Evolutionary conservation across 1,140 invertebrate genomes (phyloP).

Genomic region (Brachystomella parvula): DNA sequence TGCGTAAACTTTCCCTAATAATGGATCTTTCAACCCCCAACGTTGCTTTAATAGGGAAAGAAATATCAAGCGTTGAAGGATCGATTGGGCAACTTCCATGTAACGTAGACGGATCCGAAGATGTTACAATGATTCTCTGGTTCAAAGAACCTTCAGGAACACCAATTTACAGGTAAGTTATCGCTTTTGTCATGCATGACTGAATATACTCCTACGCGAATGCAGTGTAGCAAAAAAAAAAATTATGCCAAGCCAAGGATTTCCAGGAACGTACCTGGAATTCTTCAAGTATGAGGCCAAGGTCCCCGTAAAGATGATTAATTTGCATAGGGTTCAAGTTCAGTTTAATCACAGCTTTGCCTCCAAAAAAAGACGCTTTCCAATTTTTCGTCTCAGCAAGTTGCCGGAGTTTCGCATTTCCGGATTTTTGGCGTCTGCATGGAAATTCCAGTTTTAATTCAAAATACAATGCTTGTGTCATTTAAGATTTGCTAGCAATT

Average conservation of each 20-base stretch:
- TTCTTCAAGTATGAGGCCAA: too few relatives aligned
- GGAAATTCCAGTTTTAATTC: not conserved
- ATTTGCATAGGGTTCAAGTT: too few relatives aligned
- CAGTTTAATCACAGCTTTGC: too few relatives aligned
- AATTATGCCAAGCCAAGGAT: not conserved
- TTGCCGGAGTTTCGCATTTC: too few relatives aligned
- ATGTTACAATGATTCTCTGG: constrained; percentile 84
- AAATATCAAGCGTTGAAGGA: constrained; percentile 27
- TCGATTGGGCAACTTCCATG: constrained; percentile 36
- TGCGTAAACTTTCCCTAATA: not conserved
- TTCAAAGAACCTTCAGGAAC: constrained; percentile 72
- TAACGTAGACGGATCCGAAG: constrained; percentile 46
- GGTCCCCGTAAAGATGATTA: too few relatives aligned
- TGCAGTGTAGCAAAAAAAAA: too few relatives aligned
- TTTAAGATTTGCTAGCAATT: not conserved
- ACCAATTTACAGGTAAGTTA: constrained; percentile 70
- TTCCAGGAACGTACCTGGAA: not conserved
- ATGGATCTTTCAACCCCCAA: too few relatives aligned
- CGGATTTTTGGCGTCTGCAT: too few relatives aligned
- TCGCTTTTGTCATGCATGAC: not conserved
- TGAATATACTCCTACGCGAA: not conserved
- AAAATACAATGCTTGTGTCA: not conserved
- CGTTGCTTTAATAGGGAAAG: constrained; percentile 27
- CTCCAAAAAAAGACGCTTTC: too few relatives aligned
- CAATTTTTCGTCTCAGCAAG: too few relatives aligned